These are phyloP conservation scores for Gastrophysa polygoni DNA, from an alignment of 2,888 invertebrate genomes.

Conservation along the genomic window DNA sequence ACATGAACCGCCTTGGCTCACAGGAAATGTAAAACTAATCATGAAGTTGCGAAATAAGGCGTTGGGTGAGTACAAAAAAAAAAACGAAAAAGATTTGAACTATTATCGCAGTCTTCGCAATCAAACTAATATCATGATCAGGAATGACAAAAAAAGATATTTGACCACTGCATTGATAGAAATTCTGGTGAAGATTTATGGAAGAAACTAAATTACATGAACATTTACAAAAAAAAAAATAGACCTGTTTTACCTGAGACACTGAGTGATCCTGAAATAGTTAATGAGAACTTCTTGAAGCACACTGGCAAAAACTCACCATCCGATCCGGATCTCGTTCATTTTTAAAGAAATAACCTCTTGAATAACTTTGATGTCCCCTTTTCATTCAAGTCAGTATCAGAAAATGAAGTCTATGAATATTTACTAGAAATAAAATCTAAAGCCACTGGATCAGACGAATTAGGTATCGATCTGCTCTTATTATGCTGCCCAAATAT, in stretches of 20 bases:
- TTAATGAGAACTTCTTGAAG: not conserved
- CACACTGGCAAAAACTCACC: not conserved
- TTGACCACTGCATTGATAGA: too few relatives aligned
- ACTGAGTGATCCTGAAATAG: conserved; percentile 3
- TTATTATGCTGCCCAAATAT: not conserved
- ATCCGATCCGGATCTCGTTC: not conserved
- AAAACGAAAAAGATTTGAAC: not conserved
- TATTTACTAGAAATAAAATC: conserved; percentile 5
- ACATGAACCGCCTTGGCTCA: not conserved
- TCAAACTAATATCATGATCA: not conserved
- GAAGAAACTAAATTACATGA: not conserved
- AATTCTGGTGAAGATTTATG: not conserved
- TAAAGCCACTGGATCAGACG: not conserved
- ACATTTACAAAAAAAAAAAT: not conserved
- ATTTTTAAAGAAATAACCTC: too few relatives aligned
- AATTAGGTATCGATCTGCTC: not conserved
- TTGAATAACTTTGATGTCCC: too few relatives aligned
- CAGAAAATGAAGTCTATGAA: not conserved
- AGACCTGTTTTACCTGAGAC: not conserved
- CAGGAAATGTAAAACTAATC: not conserved
- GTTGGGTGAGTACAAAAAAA: not conserved
- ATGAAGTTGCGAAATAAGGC: too few relatives aligned
- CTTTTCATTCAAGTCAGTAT: not conserved
- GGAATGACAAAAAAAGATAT: too few relatives aligned
- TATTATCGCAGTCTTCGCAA: conserved; percentile 1